Evolutionary conservation across 2,113 vertebrate genomes (phyloP), one percentile per base, ranked within the genome.

Genomic region (Gopherus evgoodei): DNA sequence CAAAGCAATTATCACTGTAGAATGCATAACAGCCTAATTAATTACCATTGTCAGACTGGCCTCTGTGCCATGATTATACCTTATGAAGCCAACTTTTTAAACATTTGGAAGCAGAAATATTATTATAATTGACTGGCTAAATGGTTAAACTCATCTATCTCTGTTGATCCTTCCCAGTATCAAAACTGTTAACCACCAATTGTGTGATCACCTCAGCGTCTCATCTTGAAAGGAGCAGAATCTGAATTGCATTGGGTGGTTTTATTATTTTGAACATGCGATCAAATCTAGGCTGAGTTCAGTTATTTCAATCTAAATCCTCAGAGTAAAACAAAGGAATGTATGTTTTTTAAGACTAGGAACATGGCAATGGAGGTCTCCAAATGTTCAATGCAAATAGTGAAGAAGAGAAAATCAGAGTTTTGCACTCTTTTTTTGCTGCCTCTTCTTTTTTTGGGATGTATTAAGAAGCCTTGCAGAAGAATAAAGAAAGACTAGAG

Each of bases 1-100:
- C 99, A 99, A 99, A 99, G 99, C 99, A 99, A 99, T 99, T 99
- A 99, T 99, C 99, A 99, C 99, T 98, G 98, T 96, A 98, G 99
- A 99, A 99, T 99, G 99, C 98, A 98, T 99, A 99, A 99, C 99
- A 99, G 99, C 98, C 99, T 99, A 99, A 99, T 99, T 99, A 99
- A 99, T 99, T 99, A 99, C 99, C 99, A 99, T 99, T 99, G 99
- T 99, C 99, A 99, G 98, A 95, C 96, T 98, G 97, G 99, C 99
- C 99, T 99, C 99, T 99, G 98, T 99, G 99, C 99, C 98, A 98
- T 98, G 98, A 98, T 98, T 99, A 99, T 98, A 98, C 99, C 98
- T 99, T 99, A 98, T 97, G 98, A 98, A 98, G 98, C 98, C 98
- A 98, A 98, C 98, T 98, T 98, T 97, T 97, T 96, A 98, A 98